A percentile compares a stretch with the other conserved stretches of the same genome.
phyloP scores from a whole-genome alignment of 2,888 invertebrate species.

The Yponomeuta malinellus region DNA sequence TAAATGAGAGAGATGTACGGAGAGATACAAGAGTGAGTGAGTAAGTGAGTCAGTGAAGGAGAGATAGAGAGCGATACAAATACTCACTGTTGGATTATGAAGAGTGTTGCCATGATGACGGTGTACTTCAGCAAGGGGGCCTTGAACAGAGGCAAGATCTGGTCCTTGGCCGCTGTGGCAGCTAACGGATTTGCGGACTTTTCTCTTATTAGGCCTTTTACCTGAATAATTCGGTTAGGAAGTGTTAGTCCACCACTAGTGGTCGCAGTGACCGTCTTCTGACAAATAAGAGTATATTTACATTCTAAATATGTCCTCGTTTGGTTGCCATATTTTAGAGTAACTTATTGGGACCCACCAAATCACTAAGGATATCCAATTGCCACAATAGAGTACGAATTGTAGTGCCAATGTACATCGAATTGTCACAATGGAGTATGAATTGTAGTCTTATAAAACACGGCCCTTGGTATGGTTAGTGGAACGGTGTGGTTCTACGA shows the following conservation, averaged over 20 bases:
- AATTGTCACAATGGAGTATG: no score
- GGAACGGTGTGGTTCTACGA: no score
- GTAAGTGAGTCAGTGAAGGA: no score
- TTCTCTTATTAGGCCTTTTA: background rate
- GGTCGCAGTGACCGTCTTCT: background rate
- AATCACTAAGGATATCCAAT: no score
- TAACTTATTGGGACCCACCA: no score
- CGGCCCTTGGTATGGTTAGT: no score
- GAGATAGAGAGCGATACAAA: background rate
- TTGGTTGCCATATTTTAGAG: no score
- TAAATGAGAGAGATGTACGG: no score
- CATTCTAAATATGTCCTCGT: background rate
- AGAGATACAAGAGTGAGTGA: no score
- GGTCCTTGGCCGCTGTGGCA: constrained; percentile 23
- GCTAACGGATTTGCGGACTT: background rate
- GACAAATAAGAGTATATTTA: background rate
- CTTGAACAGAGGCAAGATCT: constrained; percentile 54
- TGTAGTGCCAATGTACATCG: no score
- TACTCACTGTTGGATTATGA: constrained; percentile 22
- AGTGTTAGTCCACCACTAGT: background rate
- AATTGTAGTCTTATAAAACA: no score
- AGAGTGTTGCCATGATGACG: constrained; percentile 52
- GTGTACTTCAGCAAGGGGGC: constrained; percentile 54
- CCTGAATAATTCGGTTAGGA: background rate
- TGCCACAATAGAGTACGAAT: no score